Conservation (phyloP, 2,797 vertebrate species). For the Hyperoplus immaculatus region DNA sequence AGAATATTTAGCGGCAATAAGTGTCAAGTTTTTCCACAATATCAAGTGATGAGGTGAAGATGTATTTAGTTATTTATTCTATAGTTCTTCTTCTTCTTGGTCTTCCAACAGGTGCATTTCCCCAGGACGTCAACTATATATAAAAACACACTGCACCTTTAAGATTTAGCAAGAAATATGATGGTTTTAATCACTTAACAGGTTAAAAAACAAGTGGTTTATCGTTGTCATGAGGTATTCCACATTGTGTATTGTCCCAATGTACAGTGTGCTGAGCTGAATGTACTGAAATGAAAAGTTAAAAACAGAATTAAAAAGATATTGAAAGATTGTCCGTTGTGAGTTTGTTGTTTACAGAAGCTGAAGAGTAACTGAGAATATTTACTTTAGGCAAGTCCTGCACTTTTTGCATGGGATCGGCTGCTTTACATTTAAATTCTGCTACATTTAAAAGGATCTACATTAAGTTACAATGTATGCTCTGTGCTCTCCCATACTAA, state of each 20-base stretch:
- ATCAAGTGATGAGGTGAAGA: too few species aligned
- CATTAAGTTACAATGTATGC: too few species aligned
- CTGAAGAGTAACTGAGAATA: neutral
- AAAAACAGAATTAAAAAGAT: constrained; percentile 41
- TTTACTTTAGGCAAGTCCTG: neutral
- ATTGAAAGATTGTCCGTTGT: constrained; percentile 2
- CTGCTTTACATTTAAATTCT: neutral
- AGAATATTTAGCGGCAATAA: too few species aligned
- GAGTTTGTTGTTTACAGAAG: neutral
- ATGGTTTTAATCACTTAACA: neutral
- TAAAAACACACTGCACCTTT: too few species aligned
- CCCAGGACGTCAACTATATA: too few species aligned
- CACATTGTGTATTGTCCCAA: neutral
- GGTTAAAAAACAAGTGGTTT: neutral
- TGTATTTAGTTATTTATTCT: too few species aligned
- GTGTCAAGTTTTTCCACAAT: too few species aligned
- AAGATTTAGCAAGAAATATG: neutral
- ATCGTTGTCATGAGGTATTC: neutral
- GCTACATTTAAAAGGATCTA: neutral
- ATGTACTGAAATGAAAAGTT: constrained; percentile 1
- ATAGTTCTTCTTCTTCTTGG: too few species aligned
- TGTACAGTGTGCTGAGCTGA: constrained; percentile 3
- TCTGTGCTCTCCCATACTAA: too few species aligned
- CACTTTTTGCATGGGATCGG: neutral
- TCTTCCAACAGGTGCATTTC: too few species aligned